Evolutionary conservation across 2,797 vertebrate species (phyloP).

Genomic region (Sebastes itinus): DNA sequence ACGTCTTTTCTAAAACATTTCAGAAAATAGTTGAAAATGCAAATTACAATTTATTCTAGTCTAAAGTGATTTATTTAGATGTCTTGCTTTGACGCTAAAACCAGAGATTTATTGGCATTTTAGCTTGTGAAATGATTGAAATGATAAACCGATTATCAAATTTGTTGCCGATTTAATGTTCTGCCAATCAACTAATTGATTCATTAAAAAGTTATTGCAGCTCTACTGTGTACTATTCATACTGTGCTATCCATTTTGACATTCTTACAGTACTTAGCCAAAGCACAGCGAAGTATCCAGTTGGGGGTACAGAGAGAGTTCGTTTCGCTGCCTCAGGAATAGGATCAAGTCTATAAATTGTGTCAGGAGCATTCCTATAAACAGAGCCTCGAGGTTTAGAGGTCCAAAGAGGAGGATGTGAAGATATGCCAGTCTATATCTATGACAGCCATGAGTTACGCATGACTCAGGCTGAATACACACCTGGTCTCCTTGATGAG

Average conservation of each 20-base stretch:
- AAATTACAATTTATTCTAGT: background rate
- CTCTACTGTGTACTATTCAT: background rate
- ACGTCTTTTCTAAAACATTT: background rate
- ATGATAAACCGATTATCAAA: background rate
- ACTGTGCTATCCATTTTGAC: background rate
- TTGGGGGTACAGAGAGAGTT: background rate
- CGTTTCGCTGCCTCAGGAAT: slow-evolving; percentile 9
- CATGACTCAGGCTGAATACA: slow-evolving; percentile 64
- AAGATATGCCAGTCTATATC: slow-evolving; percentile 6
- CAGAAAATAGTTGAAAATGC: background rate
- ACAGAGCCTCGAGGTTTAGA: slow-evolving; percentile 40
- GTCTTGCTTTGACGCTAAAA: too few species aligned
- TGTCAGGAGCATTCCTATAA: slow-evolving; percentile 58
- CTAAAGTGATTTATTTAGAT: background rate
- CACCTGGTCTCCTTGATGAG: slow-evolving; percentile 77
- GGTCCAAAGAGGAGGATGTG: slow-evolving; percentile 31
- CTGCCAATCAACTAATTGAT: background rate
- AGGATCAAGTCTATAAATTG: slow-evolving; percentile 45
- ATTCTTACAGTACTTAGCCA: background rate
- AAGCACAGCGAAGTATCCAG: background rate
- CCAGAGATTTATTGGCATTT: background rate
- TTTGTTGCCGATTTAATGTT: background rate
- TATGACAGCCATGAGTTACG: background rate
- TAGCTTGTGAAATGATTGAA: background rate
- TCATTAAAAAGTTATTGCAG: background rate